Evolutionary conservation across 2,888 invertebrate genomes (phyloP), one percentile per base, ranked within the genome.

Genomic region (Idaea dimidiata): DNA sequence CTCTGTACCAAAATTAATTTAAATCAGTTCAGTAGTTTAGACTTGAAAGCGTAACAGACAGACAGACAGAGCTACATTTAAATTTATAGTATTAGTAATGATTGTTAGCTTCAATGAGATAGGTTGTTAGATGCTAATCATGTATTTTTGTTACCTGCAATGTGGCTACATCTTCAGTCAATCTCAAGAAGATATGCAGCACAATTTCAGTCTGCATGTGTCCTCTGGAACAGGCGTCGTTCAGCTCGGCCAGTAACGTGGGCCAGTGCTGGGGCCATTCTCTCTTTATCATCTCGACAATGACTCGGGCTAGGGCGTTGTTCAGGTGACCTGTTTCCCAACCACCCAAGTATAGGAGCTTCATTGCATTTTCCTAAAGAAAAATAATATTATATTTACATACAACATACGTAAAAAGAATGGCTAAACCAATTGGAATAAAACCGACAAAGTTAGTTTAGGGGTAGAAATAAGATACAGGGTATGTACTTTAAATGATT

Each of bases 221-320:
- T 14, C 98, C 98, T 72, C 95, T 94, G 14, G 95, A 93, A 81
- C 97, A 97, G 0, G 97, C 96, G 74, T 95, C 95, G 65, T 97
- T 96, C 1, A 99, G 93, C 83, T 98, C 98, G 0, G 94, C 93
- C 33, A 99, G 86, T 43, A 99, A 86, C 0, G 96, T 95, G 0
- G 97, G 97, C 99, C 99, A 99, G 71, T 98, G 97, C 81, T 99
- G 99, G 0, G 99, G 99, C 99, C 99, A 99, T 83, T 99, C 99
- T 10, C 99, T 93, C 81, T 99, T 99, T 61, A 98, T 96, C 96
- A 99, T 98, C 90, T 99, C 99, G 0, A 99, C 99, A 61, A 99
- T 95, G n/a, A 98, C 96, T 59, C 98, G 94, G 16, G 98, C 96
- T 3, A 97, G 84, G 0, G 96, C 97, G 83, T 97, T 97, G 84